Evolutionary conservation across 2,888 invertebrate species (phyloP), one percentile per base, ranked within the genome.

Genomic region (Caenorhabditis sp.): DNA sequence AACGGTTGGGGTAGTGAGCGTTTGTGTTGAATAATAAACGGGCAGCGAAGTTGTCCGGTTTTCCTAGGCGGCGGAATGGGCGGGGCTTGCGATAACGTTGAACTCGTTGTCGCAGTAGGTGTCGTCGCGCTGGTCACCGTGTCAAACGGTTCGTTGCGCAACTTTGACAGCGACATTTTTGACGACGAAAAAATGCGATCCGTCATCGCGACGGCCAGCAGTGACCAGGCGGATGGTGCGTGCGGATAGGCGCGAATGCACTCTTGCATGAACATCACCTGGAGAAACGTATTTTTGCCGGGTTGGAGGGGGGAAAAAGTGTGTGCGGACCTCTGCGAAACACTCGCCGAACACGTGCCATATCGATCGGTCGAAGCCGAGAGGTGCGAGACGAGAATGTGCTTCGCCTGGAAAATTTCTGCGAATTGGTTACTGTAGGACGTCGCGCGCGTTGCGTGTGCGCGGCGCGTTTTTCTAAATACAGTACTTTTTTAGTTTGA

Each of bases 161-260:
- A 43, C 17, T 43, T 43, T 17, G 43, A 43, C 2, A 43, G 24
- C 1, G 59, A 19, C 21, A 59, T 12, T 49, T 49, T 37, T 1
- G 59, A 23, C 14, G 59, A 37, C 24, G 59, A 59, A 24, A 66
- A 81, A 65, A 81, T 76, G 50, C 66, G 64, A 50, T 84, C 84
- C 4, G 83, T 82, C 70, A 81, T 75, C 4, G 82, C 72, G 21
- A 84, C 83, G 43, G 76, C 69, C 12, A 84, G 37, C 10, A 81
- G 66, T 17, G 81, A 81, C 84, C 84, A 84, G 14, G 84, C 84
- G 1, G 75, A 72, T 10, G 84, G 79, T 1, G 84, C 84, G 55
- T 83, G 84, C 8, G 84, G 84, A 68, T 83, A 84, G 10, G 83
- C 84, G 4, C 84, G 72, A 14, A 84, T 81, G 57, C 82, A 82